phyloP scores from a whole-genome alignment of 1,140 invertebrate species.

The Vanessa atalanta region DNA sequence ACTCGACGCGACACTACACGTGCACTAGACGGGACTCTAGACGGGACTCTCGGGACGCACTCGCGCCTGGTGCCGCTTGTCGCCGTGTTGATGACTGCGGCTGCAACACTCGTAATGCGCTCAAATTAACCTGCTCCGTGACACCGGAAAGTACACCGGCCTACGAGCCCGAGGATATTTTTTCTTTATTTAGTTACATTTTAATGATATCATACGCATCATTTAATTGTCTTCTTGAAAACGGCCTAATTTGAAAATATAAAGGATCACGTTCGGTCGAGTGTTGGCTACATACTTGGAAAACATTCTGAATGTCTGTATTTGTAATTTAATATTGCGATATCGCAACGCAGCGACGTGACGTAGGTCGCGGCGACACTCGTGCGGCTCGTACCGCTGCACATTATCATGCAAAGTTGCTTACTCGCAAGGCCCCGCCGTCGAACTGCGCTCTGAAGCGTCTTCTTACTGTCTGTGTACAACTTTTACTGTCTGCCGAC shows the following conservation, averaged over 20 bases:
- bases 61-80: slow-evolving; percentile 10
- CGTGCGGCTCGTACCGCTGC: neutral
- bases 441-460: neutral
- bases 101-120: slow-evolving; percentile 2
- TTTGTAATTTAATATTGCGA: slow-evolving; percentile 5
- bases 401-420: slow-evolving; percentile 26
- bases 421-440: neutral
- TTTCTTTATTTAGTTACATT: neutral
- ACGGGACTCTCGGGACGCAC: slow-evolving; percentile 1
- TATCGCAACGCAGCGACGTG: neutral
- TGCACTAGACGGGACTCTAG: neutral
- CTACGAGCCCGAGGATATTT: neutral
- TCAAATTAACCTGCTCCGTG: slow-evolving; percentile 26
- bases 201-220: too few relatives aligned
- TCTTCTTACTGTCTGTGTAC: neutral
- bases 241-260: too few relatives aligned
- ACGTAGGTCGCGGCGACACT: too few relatives aligned
- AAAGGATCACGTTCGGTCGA: too few relatives aligned
- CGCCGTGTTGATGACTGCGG: neutral
- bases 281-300: too few relatives aligned
- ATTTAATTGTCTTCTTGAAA: too few relatives aligned
- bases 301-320: neutral
- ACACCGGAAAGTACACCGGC: neutral
- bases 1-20: slow-evolving; percentile 16
- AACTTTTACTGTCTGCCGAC: slow-evolving; percentile 24